Evolutionary conservation across 1,140 invertebrate genomes (phyloP).

Genomic region (Geopemphigus sp.): DNA sequence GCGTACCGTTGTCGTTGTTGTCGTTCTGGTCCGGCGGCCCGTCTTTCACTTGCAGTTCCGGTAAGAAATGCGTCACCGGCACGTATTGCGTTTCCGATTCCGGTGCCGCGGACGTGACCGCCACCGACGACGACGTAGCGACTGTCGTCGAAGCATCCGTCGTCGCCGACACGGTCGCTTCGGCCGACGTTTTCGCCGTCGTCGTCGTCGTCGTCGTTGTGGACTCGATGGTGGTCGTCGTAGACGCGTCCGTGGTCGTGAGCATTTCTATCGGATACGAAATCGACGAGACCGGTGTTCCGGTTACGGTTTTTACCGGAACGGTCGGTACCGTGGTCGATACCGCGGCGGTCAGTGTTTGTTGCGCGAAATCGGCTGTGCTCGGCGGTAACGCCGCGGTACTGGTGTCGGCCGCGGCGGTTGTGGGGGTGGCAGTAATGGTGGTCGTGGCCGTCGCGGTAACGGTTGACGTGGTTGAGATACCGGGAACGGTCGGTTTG

Average conservation of each 20-base stretch:
- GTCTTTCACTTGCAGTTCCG: constrained; percentile 13
- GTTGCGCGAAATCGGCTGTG: background rate
- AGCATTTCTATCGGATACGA: constrained; percentile 2
- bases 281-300: background rate
- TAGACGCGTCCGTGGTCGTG: constrained; percentile 12
- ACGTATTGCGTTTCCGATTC: constrained; percentile 37
- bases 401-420: no score
- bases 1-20: background rate
- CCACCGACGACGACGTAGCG: no score
- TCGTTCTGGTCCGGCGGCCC: background rate
- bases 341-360: background rate
- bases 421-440: no score
- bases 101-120: background rate
- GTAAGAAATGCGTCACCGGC: constrained; percentile 13
- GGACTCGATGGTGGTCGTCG: no score
- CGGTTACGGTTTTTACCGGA: background rate
- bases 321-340: background rate
- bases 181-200: background rate
- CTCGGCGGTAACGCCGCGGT: background rate
- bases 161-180: background rate
- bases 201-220: no score
- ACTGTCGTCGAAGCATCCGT: background rate
- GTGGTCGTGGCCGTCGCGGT: background rate
- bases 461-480: no score
- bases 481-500: background rate